A percentile compares a stretch with the other conserved stretches of the same genome.
Conservation (phyloP, 2,797 vertebrate species). For the Lagocephalus sceleratus region DNA sequence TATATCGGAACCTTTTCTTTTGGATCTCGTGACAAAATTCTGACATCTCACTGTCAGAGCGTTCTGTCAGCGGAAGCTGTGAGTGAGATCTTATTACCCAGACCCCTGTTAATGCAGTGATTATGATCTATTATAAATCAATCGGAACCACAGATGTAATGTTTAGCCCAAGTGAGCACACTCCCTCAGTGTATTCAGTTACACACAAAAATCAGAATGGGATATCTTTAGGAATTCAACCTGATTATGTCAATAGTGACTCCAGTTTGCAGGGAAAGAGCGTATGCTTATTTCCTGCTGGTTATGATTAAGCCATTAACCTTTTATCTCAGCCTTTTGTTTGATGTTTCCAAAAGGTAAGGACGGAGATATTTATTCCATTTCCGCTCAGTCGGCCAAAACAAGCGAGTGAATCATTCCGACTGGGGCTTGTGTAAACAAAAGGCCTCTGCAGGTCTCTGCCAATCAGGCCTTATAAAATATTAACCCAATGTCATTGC, state of each 20-base stretch:
- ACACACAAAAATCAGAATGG: constrained; percentile 51
- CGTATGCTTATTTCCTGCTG: constrained; percentile 70
- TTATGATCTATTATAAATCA: constrained; percentile 77
- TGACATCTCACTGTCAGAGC: constrained; percentile 65
- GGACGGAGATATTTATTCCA: constrained; percentile 84
- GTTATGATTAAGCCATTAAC: constrained; percentile 80
- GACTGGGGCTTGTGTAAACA: constrained; percentile 75
- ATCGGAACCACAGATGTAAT: constrained; percentile 74
- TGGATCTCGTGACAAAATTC: constrained; percentile 55
- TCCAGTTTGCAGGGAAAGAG: constrained; percentile 67
- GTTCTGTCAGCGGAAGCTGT: constrained; percentile 61
- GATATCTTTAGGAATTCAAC: constrained; percentile 72
- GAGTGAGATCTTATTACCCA: constrained; percentile 74
- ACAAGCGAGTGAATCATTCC: constrained; percentile 80
- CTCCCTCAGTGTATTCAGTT: constrained; percentile 70
- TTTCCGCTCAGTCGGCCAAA: constrained; percentile 80
- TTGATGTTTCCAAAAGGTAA: constrained; percentile 79
- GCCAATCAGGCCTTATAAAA: constrained; percentile 94
- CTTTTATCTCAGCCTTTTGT: constrained; percentile 79
- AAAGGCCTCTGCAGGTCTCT: constrained; percentile 73
- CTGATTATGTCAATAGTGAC: constrained; percentile 65
- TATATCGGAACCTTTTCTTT: constrained; percentile 50
- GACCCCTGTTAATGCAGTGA: constrained; percentile 74
- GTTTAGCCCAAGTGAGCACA: constrained; percentile 68
- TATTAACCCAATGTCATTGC: constrained; percentile 97